Base-by-base conservation (phyloP, 2,113 vertebrate genomes). In the Podilymbus podiceps region DNA sequence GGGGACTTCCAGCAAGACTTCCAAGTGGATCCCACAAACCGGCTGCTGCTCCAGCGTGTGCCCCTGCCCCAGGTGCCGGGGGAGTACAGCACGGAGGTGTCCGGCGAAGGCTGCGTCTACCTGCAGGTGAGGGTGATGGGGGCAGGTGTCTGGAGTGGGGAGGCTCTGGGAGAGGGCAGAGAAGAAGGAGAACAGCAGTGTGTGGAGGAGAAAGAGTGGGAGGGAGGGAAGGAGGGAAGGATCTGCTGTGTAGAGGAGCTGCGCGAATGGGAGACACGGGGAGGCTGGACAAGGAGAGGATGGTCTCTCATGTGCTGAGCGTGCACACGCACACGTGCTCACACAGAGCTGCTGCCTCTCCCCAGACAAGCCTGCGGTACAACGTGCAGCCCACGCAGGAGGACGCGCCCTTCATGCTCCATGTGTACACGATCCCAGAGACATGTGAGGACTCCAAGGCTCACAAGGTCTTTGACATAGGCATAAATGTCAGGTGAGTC, bases 11-110 rank as follows among this genome's bases (percentile, higher is more conserved):
- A 92, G 91, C 59, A 97, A 66, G 60, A 78, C 12, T 98, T 99
- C 89, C 95, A 97, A 2, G 97, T 99, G 71, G 97, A 98, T 40
- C 56, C 97, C 24, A 56, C 58, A 84, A 99, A 99, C 96, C 98
- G 98, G 52, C 97, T 99, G 69, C 96, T 99, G 75, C 98, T 99
- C 19, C 99, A 99, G 90, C 98, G 98, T 22, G n/a, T 89, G 67
- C 0, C 58, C 28, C 90, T 98, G 78, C 89, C 97, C 44, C 68
- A 56, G 22, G 82, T 98, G 60, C 98, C 98, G 1, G 98, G 98
- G n/a, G 84, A 97, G 10, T 99, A 98, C 96, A 94, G 21, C 33
- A 66, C 75, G 1, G 82, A 72, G 11, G 97, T 97, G 59, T 97
- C 97, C 27, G 98, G 98, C 0, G 92, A 96, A 16, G 97, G 98